These are phyloP conservation scores for Oreamnos americanus DNA, from an alignment of 2,113 vertebrate genomes.

Conservation along the genomic window DNA sequence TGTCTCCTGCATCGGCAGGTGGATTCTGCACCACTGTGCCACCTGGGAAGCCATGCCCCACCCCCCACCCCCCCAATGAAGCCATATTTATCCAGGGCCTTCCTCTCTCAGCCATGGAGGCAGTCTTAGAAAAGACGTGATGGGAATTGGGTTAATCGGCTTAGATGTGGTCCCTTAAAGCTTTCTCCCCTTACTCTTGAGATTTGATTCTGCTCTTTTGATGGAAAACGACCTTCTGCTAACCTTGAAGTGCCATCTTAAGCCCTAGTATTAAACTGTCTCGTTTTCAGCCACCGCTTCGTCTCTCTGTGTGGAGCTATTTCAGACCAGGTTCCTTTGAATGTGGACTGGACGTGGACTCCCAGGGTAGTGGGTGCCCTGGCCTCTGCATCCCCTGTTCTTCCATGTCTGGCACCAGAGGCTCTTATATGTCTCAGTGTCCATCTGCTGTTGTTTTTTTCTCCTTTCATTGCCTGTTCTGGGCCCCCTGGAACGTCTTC, in stretches of 20 bases:
- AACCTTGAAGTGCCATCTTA: constrained; percentile 71
- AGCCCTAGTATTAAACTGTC: constrained; percentile 68
- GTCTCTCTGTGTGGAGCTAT: constrained; percentile 65
- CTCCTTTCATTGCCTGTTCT: constrained; percentile 49
- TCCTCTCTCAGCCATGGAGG: not conserved
- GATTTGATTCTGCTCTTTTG: constrained; percentile 9
- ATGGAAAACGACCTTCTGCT: constrained; percentile 56
- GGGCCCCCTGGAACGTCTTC: not conserved
- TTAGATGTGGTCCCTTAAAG: not conserved
- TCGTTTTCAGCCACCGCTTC: constrained; percentile 76
- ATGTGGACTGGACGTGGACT: constrained; percentile 52
- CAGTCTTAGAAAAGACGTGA: not conserved
- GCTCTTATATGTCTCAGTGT: constrained; percentile 56
- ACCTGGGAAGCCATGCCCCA: not conserved
- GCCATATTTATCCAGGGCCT: not conserved
- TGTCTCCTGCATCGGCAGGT: not conserved
- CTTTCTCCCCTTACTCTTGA: constrained; percentile 27
- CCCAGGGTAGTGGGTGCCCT: not conserved
- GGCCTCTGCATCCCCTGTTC: constrained; percentile 35
- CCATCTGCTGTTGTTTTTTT: not conserved
- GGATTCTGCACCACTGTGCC: not conserved
- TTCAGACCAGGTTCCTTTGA: constrained; percentile 72
- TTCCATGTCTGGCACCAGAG: not conserved
- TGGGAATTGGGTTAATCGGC: not conserved
- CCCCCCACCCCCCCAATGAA: not conserved